Conservation (phyloP, 1,140 invertebrate genomes). For the Samia ricini region DNA sequence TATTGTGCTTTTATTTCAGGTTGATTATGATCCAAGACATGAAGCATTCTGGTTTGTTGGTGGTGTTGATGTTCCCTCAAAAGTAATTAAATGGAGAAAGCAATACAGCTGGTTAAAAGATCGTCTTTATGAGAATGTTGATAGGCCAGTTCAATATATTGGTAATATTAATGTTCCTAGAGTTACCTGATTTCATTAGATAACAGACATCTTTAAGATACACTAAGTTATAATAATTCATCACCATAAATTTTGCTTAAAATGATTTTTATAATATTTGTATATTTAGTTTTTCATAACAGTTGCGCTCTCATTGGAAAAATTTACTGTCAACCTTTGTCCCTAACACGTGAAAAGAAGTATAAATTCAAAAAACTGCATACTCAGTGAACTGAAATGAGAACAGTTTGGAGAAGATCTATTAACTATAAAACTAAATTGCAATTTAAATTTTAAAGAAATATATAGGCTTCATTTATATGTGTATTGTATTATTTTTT, state of each 20-base stretch:
- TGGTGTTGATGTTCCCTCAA: slow-evolving; percentile 79
- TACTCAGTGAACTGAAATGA: no score
- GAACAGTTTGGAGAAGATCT: no score
- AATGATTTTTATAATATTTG: no score
- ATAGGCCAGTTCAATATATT: slow-evolving; percentile 83
- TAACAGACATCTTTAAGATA: no score
- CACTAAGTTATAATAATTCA: no score
- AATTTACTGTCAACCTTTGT: no score
- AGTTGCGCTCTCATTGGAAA: no score
- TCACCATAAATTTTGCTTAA: no score
- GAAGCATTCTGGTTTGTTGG: slow-evolving; percentile 90
- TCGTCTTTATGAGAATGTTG: slow-evolving; percentile 75
- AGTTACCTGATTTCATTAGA: no score
- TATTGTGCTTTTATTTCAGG: slow-evolving; percentile 71
- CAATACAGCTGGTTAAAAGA: slow-evolving; percentile 59
- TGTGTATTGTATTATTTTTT: slow-evolving; percentile 14
- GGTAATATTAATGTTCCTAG: slow-evolving; percentile 41
- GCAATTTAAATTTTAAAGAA: background rate
- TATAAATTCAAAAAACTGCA: no score
- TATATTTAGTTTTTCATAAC: no score
- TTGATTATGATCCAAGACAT: slow-evolving; percentile 85
- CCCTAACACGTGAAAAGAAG: no score
- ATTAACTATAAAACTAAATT: background rate
- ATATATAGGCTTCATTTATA: background rate
- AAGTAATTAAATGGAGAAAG: slow-evolving; percentile 60